phyloP scores from a whole-genome alignment of 2,797 vertebrate species.

The Okamejei kenojei region DNA sequence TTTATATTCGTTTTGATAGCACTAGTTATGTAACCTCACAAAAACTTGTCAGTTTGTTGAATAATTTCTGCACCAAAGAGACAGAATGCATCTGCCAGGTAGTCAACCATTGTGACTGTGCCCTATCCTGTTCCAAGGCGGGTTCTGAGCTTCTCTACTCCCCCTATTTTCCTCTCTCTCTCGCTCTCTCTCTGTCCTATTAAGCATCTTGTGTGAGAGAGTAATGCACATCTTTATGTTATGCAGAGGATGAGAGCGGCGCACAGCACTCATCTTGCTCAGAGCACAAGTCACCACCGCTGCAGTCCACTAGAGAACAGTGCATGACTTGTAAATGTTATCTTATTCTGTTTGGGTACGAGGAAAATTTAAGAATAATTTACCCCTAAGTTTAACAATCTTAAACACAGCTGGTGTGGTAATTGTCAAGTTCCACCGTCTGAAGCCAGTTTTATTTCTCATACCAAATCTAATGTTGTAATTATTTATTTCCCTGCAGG shows the following conservation, averaged over 20 bases:
- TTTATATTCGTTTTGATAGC: neutral
- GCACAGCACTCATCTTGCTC: neutral
- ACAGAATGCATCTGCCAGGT: neutral
- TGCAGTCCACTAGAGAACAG: neutral
- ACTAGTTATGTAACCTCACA: too few relatives aligned
- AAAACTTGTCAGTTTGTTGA: neutral
- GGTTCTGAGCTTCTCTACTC: neutral
- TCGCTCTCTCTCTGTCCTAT: neutral
- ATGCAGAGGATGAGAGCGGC: neutral
- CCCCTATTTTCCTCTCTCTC: neutral
- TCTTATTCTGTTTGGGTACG: neutral
- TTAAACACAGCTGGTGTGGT: too few relatives aligned
- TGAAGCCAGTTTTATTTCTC: too few relatives aligned
- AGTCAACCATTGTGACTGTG: neutral
- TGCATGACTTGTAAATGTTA: neutral
- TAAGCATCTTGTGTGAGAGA: too few relatives aligned
- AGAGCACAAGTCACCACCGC: neutral
- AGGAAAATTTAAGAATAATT: neutral
- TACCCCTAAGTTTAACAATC: neutral
- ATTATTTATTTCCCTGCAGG: slow-evolving; percentile 53
- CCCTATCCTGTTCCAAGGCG: neutral
- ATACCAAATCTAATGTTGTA: neutral
- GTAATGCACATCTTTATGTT: neutral
- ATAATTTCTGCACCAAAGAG: too few relatives aligned
- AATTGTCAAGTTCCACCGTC: neutral